These are phyloP conservation scores for Epicauta chinensis DNA, from an alignment of 1,140 invertebrate genomes.

Conservation along the genomic window DNA sequence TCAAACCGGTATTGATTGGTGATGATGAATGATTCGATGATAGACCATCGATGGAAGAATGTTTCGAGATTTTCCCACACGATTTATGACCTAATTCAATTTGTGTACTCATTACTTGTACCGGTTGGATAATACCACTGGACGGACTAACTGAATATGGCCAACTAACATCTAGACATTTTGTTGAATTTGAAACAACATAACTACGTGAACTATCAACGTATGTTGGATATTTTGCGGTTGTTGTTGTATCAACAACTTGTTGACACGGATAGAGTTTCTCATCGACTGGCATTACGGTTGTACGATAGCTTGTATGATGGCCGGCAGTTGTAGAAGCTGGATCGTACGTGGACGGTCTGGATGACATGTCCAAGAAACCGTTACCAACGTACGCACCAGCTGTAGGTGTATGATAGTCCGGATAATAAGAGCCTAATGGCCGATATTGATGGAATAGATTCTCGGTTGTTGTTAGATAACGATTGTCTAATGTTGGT, in stretches of 20 bases:
- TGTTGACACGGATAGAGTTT: conserved; percentile 58
- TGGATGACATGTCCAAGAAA: conserved; percentile 62
- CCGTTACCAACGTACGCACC: conserved; percentile 69
- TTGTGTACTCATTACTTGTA: conserved; percentile 39
- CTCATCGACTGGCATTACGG: conserved; percentile 49
- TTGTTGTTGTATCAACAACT: conserved; percentile 43
- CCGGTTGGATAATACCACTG: conserved; percentile 47
- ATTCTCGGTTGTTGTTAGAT: conserved; percentile 69
- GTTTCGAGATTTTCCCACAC: conserved; percentile 44
- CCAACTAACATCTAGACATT: conserved; percentile 42
- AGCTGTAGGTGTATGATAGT: conserved; percentile 56
- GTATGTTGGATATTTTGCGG: conserved; percentile 44
- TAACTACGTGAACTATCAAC: conserved; percentile 48
- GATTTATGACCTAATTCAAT: conserved; percentile 31
- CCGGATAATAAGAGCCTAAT: conserved; percentile 66
- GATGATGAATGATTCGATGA: conserved; percentile 51
- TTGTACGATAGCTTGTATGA: conserved; percentile 43
- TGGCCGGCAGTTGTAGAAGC: conserved; percentile 49
- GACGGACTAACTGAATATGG: conserved; percentile 46
- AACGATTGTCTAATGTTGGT: conserved; percentile 66
- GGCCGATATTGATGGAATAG: conserved; percentile 82
- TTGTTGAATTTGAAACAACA: conserved; percentile 45
- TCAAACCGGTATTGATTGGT: conserved; percentile 48
- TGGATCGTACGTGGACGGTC: conserved; percentile 47
- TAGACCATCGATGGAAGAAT: conserved; percentile 49